These are phyloP conservation scores for Zaprionus taronus DNA, from an alignment of 1,140 invertebrate genomes.

Conservation along the genomic window DNA sequence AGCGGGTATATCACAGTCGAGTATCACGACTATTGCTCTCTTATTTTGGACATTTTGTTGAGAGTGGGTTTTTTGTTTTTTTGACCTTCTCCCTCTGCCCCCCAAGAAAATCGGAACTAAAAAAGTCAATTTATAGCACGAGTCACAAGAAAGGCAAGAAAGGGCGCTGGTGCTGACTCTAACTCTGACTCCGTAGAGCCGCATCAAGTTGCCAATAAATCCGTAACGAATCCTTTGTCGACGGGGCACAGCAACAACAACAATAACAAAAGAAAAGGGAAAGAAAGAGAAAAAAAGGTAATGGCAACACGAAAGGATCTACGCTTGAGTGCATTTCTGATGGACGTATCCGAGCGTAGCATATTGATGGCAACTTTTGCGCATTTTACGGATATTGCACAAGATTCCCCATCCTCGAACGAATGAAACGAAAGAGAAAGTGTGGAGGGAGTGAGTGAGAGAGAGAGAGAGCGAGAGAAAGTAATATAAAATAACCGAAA, in stretches of 20 bases:
- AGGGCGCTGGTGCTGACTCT: constrained; percentile 10
- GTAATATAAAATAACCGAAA: constrained; percentile 56
- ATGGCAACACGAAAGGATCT: constrained; percentile 73
- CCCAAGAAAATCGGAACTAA: constrained; percentile 38
- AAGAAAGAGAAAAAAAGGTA: constrained; percentile 9
- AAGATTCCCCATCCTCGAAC: constrained; percentile 50
- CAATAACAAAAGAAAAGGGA: constrained; percentile 19
- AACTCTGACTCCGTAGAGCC: constrained; percentile 22
- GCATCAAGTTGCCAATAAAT: constrained; percentile 75
- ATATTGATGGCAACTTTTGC: constrained; percentile 83
- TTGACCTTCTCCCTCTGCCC: too few relatives aligned
- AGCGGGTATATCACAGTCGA: neutral
- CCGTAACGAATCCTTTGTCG: constrained; percentile 81
- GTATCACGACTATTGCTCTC: too few relatives aligned
- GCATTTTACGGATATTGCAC: constrained; percentile 83
- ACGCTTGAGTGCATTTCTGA: constrained; percentile 81
- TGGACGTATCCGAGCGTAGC: constrained; percentile 83
- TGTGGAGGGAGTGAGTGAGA: neutral
- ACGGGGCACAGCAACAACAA: constrained; percentile 36
- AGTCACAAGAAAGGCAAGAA: constrained; percentile 10
- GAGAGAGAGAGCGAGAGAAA: constrained; percentile 9
- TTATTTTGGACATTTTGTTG: too few relatives aligned
- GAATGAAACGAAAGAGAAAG: constrained; percentile 34
- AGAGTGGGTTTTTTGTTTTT: too few relatives aligned
- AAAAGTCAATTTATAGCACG: constrained; percentile 80